A percentile compares a stretch with the other conserved stretches of the same genome.
phyloP scores from a whole-genome alignment of 1,140 invertebrate genomes.

The Nebria ingens region DNA sequence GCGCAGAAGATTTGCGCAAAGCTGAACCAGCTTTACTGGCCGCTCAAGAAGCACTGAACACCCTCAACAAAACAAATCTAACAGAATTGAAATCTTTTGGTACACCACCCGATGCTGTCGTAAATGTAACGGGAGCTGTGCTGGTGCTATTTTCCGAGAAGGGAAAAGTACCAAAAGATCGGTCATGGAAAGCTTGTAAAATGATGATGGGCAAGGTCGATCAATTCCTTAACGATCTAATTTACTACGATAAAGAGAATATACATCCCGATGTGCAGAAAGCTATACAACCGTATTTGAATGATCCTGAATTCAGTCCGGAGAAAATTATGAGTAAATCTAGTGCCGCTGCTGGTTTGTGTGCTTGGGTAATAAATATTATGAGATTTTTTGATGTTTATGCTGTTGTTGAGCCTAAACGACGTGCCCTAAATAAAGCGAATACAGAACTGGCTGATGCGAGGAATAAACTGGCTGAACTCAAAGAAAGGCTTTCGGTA shows the following conservation, averaged over 20 bases:
- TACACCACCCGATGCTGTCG: slow-evolving; percentile 67
- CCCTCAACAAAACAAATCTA: slow-evolving; percentile 85
- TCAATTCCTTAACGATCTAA: slow-evolving; percentile 72
- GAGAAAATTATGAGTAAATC: slow-evolving; percentile 80
- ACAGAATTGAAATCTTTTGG: slow-evolving; percentile 94
- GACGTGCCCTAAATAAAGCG: slow-evolving; percentile 63
- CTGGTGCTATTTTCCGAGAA: slow-evolving; percentile 74
- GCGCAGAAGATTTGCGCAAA: slow-evolving; percentile 79
- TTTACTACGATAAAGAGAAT: slow-evolving; percentile 90
- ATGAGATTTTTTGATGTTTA: slow-evolving; percentile 85
- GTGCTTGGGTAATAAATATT: slow-evolving; percentile 92
- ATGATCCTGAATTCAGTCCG: slow-evolving; percentile 70
- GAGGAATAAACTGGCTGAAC: slow-evolving; percentile 58
- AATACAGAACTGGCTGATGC: slow-evolving; percentile 75
- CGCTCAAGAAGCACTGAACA: slow-evolving; percentile 84
- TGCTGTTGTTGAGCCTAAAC: slow-evolving; percentile 85
- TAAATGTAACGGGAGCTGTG: slow-evolving; percentile 78
- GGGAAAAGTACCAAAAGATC: slow-evolving; percentile 85
- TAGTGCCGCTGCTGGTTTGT: slow-evolving; percentile 79
- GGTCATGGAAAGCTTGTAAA: slow-evolving; percentile 88
- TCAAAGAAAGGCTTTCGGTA: slow-evolving; percentile 21
- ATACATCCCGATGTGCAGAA: slow-evolving; percentile 83
- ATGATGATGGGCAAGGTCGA: slow-evolving; percentile 76
- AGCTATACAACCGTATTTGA: slow-evolving; percentile 45
- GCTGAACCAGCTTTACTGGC: slow-evolving; percentile 84